Base-by-base conservation (phyloP, 2,113 vertebrate species). In the Mugil cephalus region DNA sequence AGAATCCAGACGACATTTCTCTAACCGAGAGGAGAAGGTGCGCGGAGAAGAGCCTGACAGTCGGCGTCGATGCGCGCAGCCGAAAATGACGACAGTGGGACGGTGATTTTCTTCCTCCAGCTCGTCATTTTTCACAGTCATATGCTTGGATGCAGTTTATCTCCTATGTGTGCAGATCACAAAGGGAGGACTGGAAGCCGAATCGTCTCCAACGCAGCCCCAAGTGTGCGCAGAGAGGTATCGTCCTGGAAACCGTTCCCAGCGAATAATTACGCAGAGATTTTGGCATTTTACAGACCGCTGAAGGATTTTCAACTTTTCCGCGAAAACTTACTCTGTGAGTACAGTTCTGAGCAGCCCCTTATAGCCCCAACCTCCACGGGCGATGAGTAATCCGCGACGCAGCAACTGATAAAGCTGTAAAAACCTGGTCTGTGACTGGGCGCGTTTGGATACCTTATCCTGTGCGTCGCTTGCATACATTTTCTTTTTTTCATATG, bases 11-110 rank as follows among this genome's bases (percentile, higher is more conserved):
- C 83, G 73, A 66, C 68, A 43, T 69, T 77, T 47, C 61, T 64
- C 38, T 80, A 38, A 86, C 15, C 72, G 56, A 55, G 38, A 51
- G 24, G 36, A 30, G 47, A 58, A 58, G 74, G 54, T 62, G 34
- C 52, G 56, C 30, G 48, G 73, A 70, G 64, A n/a, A 79, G 64
- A 86, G 47, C 65, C 66, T 64, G 74, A 52, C 45, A 43, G 65
- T 42, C 82, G 36, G 66, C 72, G 82, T 89, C 62, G 84, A 87
- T 85, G 88, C 89, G 87, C 86, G 77, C 81, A 80, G 61, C 77
- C 79, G 64, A 83, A 81, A 69, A 86, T 82, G 86, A 90, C 89
- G 70, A 83, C 78, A 81, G 71, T 58, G 78, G 90, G 82, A 88
- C 86, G 53, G 77, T 90, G 79, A 88, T 81, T 79, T 46, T 85